Evolutionary conservation across 2,888 invertebrate species (phyloP), one percentile per base, ranked within the genome.

Genomic region (Eumerus sabulonum): DNA sequence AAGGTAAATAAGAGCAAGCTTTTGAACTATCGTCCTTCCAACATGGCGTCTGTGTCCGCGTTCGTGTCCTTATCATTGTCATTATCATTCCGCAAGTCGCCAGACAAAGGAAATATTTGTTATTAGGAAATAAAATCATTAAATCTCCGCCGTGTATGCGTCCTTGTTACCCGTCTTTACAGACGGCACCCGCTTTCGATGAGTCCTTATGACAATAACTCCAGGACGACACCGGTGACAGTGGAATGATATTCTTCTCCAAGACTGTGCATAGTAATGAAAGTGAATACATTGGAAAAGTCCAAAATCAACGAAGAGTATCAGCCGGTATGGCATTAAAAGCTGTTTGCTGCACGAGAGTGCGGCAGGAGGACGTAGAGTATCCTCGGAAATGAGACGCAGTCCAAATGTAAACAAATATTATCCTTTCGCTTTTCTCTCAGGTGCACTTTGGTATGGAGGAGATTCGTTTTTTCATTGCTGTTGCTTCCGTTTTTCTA

Each of bases 71-170:
- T 27, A 7, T 27, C 27, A 2, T 27, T 27, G 27, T 27, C 27
- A 77, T 66, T 67, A 72, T 71, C 56, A 45, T 51, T 45, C 14
- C 67, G 11, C 12, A 3, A 60, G 70, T 53, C 48, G 36, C 5
- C 67, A 72, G 77, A 77, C 77, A 77, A 77, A 73, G 63, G 48
- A 48, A 63, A 68, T n/a, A 77, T 73, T 76, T 73, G 72, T 72
- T 72, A 77, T 77, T 67, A 77, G 77, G 72, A 77, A 67, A 77
- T 77, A 72, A 72, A 77, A 77, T 77, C 57, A 77, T 77, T 77
- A 72, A 77, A 77, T 77, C 77, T 67, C 53, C 47, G 62, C 35
- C 64, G 62, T 60, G 45, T 57, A 48, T 44, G 56, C 17, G 51
- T 57, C 40, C 42, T 51, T 27, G 57, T 76, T 68, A 18, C 42